Percentiles rank a stretch among this genome's conserved stretches.
Evolutionary conservation across 1,140 invertebrate species (phyloP).

Genomic region (Drosophila kurseongensis): DNA sequence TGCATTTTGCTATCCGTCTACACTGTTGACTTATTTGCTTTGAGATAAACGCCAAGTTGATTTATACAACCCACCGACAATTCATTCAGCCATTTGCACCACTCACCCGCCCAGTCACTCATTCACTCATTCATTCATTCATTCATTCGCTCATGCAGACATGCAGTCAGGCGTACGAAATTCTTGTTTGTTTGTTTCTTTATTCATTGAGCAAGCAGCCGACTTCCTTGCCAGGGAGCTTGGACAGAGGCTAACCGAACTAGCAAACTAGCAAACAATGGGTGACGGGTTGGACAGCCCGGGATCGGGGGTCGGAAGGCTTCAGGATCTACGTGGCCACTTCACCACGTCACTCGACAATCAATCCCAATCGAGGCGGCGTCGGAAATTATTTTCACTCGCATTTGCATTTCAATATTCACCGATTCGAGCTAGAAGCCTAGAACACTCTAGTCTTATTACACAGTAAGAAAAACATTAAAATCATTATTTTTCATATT

Average conservation of each 20-base stretch:
- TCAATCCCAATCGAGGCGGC: conserved; percentile 25
- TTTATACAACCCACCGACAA: conserved; percentile 82
- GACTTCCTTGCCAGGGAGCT: conserved; percentile 30
- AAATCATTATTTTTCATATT: no score
- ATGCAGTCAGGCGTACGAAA: conserved; percentile 78
- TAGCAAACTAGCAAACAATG: conserved; percentile 75
- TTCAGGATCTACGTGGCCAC: conserved; percentile 29
- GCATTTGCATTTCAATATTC: conserved; percentile 38
- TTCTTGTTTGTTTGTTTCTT: conserved; percentile 82
- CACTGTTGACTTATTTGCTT: conserved; percentile 82
- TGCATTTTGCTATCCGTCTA: conserved; percentile 79
- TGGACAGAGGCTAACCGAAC: conserved; percentile 44
- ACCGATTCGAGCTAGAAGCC: not conserved
- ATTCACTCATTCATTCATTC: conserved; percentile 37
- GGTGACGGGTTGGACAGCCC: conserved; percentile 10
- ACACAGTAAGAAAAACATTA: not conserved
- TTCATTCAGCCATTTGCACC: conserved; percentile 80
- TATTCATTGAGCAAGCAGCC: conserved; percentile 70
- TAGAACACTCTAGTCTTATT: not conserved
- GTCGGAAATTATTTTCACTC: conserved; percentile 40
- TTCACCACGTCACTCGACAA: conserved; percentile 45
- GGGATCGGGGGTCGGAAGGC: not conserved
- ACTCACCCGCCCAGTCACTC: conserved; percentile 25
- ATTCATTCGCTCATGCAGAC: conserved; percentile 59
- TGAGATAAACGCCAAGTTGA: conserved; percentile 82